phyloP scores from a whole-genome alignment of 2,888 invertebrate species.

The Chalcis sispes region DNA sequence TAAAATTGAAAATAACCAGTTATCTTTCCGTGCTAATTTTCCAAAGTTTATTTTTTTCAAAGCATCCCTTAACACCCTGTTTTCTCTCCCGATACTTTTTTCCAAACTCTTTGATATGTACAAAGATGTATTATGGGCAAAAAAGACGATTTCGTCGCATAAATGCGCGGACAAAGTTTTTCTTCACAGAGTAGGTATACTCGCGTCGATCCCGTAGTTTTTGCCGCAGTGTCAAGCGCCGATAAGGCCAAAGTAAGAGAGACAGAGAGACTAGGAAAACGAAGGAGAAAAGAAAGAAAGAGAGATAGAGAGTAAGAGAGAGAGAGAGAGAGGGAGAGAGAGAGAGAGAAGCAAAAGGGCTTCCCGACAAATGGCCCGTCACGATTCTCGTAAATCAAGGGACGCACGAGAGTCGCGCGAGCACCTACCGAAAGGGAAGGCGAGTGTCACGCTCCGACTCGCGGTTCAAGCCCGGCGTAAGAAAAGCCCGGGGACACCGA shows the following conservation, averaged over 20 bases:
- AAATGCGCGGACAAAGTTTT: constrained; percentile 21
- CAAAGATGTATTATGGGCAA: background rate
- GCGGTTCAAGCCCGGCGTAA: constrained; percentile 40
- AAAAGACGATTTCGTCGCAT: constrained; percentile 10
- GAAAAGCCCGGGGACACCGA: constrained; percentile 33
- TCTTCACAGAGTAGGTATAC: background rate
- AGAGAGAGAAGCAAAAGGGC: constrained; percentile 65
- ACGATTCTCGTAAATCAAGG: constrained; percentile 75
- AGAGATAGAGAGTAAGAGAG: background rate
- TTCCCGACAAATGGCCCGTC: constrained; percentile 75
- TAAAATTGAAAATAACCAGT: no score
- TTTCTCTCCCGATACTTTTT: no score
- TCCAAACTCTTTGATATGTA: no score
- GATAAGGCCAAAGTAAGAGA: constrained; percentile 63
- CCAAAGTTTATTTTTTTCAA: no score
- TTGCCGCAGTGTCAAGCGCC: constrained; percentile 53
- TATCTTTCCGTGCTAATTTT: no score
- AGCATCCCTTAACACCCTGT: no score
- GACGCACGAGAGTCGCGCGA: constrained; percentile 53
- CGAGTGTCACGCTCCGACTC: constrained; percentile 43
- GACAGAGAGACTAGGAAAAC: constrained; percentile 1
- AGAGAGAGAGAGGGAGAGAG: constrained; percentile 31
- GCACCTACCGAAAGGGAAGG: constrained; percentile 32
- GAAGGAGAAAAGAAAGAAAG: constrained; percentile 57
- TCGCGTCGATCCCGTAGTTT: background rate